Evolutionary conservation across 2,888 invertebrate species (phyloP).

Genomic region (Pachycephus smyrnensis): DNA sequence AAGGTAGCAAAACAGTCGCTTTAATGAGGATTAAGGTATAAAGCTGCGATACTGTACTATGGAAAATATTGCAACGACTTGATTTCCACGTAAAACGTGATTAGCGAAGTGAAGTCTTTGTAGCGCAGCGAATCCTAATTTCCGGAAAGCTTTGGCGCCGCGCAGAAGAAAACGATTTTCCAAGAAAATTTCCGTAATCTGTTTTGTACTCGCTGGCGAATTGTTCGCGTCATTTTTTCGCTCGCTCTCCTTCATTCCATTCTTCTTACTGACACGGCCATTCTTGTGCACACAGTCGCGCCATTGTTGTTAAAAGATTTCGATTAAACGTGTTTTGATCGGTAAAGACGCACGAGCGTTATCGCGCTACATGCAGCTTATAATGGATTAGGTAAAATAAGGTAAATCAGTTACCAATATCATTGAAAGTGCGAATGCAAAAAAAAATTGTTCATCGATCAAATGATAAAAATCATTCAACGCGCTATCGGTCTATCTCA

Average conservation of each 20-base stretch:
- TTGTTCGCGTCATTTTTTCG: neutral
- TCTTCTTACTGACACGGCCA: too few species aligned
- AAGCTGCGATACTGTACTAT: neutral
- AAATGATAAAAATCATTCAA: neutral
- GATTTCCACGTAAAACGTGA: neutral
- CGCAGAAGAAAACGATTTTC: neutral
- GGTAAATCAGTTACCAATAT: neutral
- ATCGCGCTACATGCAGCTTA: neutral
- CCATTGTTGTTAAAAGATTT: neutral
- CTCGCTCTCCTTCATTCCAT: too few species aligned
- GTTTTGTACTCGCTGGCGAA: neutral
- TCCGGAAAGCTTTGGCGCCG: neutral
- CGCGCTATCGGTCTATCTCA: neutral
- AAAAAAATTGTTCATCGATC: neutral
- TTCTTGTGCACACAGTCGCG: too few species aligned
- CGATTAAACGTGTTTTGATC: neutral
- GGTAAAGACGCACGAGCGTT: neutral
- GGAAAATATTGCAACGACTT: neutral
- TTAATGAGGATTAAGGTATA: neutral
- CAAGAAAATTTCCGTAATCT: neutral
- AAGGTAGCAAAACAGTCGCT: neutral
- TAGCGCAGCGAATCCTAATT: neutral
- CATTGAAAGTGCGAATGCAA: neutral
- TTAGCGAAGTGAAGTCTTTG: neutral
- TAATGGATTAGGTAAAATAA: neutral